These are phyloP conservation scores for Anastrepha ludens DNA, from an alignment of 1,140 invertebrate species.

Conservation along the genomic window DNA sequence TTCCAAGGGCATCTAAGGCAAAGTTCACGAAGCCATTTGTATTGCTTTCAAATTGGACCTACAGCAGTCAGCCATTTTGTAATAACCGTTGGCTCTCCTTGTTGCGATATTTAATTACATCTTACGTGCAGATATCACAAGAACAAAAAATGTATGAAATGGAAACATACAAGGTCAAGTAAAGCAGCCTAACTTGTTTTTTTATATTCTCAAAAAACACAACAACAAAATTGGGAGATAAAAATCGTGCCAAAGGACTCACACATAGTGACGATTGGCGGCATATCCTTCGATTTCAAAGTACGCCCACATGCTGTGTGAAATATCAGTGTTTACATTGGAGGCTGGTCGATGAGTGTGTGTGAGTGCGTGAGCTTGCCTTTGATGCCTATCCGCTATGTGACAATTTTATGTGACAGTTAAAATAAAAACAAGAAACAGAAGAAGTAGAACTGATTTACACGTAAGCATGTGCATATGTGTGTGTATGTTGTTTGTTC, in stretches of 20 bases:
- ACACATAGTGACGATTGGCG: constrained; percentile 21
- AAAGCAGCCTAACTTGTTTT: background rate
- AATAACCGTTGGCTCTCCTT: background rate
- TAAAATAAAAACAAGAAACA: background rate
- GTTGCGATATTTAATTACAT: background rate
- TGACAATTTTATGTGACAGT: constrained; percentile 42
- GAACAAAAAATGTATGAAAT: background rate
- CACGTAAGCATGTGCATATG: background rate
- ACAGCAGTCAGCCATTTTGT: background rate
- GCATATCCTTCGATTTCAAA: constrained; percentile 46
- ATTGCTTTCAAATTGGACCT: background rate
- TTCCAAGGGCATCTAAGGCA: background rate
- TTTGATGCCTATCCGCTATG: constrained; percentile 18
- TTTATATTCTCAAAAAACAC: background rate
- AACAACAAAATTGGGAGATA: background rate
- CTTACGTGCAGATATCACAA: background rate
- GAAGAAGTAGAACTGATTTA: background rate
- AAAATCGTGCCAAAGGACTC: background rate
- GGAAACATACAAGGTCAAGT: background rate
- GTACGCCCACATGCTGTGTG: constrained; percentile 28
- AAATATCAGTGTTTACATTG: constrained; percentile 34
- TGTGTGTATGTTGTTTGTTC: background rate
- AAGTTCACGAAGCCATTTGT: background rate
- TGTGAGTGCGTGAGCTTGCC: background rate
- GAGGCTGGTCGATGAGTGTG: background rate